These are phyloP conservation scores for Pammene fasciana DNA, from an alignment of 2,888 invertebrate species.

Conservation along the genomic window DNA sequence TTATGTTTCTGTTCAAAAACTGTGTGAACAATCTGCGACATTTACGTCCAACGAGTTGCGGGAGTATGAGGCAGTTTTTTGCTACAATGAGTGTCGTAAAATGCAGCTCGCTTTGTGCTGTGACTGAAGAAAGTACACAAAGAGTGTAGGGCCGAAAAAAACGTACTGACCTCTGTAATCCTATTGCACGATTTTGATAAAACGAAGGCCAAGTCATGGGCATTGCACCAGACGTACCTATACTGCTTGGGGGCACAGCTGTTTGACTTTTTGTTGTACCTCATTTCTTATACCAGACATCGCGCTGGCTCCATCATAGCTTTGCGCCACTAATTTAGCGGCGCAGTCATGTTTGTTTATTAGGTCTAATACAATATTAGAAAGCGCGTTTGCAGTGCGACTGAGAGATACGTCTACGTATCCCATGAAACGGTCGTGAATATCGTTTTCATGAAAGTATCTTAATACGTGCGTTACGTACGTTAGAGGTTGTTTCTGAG, in stretches of 20 bases:
- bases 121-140: neutral
- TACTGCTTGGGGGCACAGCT: neutral
- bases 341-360: neutral
- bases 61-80: neutral
- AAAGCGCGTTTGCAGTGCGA: neutral
- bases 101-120: slow-evolving; percentile 5
- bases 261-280: neutral
- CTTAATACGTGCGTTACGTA: too few species aligned
- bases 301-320: neutral
- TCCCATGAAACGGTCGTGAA: slow-evolving; percentile 8
- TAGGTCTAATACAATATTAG: neutral
- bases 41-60: neutral
- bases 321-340: slow-evolving; percentile 1
- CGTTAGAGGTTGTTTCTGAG: too few species aligned
- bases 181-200: slow-evolving; percentile 2
- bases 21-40: neutral
- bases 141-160: neutral
- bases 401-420: neutral
- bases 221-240: slow-evolving; percentile 5
- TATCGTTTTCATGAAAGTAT: slow-evolving; percentile 11
- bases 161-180: slow-evolving; percentile 1
- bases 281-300: neutral
- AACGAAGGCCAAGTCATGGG: neutral
- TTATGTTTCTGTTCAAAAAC: slow-evolving; percentile 4
- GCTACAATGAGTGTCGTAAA: slow-evolving; percentile 4